Conservation (phyloP, 2,888 invertebrate species). For the Cepaea hortensis region DNA sequence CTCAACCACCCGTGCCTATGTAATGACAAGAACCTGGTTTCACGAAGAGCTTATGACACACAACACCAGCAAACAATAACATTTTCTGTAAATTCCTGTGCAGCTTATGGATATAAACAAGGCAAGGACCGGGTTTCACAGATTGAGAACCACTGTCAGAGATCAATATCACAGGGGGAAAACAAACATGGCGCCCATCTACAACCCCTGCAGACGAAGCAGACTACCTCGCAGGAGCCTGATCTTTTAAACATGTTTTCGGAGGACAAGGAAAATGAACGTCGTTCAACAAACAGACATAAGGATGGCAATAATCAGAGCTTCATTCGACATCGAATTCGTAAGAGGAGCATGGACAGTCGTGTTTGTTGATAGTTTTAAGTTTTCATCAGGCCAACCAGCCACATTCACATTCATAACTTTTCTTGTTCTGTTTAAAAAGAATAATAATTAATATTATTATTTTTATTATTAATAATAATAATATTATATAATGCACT, state of each 20-base stretch:
- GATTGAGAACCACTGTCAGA: not conserved
- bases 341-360: constrained; percentile 6
- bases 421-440: too few species aligned
- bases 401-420: too few species aligned
- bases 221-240: not conserved
- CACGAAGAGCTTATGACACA: too few species aligned
- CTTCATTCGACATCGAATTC: constrained; percentile 46
- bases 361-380: not conserved
- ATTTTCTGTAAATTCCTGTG: too few species aligned
- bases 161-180: constrained; percentile 23
- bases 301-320: constrained; percentile 39
- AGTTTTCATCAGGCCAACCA: too few species aligned
- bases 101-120: too few species aligned
- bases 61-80: too few species aligned
- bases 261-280: constrained; percentile 35
- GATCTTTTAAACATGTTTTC: constrained; percentile 36
- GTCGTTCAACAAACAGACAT: constrained; percentile 17
- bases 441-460: too few species aligned
- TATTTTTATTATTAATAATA: too few species aligned
- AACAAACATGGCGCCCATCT: constrained; percentile 44
- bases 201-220: not conserved
- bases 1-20: too few species aligned
- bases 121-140: not conserved
- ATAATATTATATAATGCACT: too few species aligned
- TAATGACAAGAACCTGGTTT: too few species aligned